Evolutionary conservation across 2,888 invertebrate species (phyloP).

Genomic region (Seladonia tumulorum): DNA sequence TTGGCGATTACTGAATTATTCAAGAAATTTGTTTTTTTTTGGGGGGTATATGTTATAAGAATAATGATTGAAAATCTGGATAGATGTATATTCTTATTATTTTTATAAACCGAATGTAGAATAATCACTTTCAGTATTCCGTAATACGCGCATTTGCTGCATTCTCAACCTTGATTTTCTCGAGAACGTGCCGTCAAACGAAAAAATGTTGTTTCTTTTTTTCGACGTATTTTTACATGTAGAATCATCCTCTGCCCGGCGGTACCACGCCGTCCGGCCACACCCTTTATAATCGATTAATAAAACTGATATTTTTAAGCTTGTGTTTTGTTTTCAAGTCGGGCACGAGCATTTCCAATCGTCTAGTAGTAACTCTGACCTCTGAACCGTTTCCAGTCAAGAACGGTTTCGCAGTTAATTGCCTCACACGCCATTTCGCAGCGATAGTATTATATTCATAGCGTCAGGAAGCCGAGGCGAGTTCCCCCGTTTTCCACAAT

Average conservation of each 20-base stretch:
- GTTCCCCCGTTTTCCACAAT: background rate
- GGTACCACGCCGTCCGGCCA: too few relatives aligned
- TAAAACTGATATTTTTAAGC: background rate
- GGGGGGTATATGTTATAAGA: too few relatives aligned
- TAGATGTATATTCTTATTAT: too few relatives aligned
- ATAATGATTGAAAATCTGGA: too few relatives aligned
- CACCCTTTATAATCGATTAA: background rate
- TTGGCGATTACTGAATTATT: too few relatives aligned
- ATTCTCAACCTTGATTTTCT: too few relatives aligned
- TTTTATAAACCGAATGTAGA: too few relatives aligned
- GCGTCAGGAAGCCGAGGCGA: background rate
- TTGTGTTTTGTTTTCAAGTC: background rate
- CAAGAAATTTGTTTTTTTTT: too few relatives aligned
- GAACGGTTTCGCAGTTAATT: background rate
- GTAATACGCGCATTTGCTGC: too few relatives aligned
- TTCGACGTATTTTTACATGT: background rate
- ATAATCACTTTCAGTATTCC: too few relatives aligned
- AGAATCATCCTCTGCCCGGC: background rate
- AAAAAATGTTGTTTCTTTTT: background rate
- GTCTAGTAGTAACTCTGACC: background rate
- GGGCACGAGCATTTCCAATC: background rate
- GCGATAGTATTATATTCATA: background rate
- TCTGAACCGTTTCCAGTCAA: background rate
- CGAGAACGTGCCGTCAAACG: background rate
- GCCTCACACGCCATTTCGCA: background rate